Conservation (phyloP, 2,888 invertebrate genomes). For the Sycophila texana region DNA sequence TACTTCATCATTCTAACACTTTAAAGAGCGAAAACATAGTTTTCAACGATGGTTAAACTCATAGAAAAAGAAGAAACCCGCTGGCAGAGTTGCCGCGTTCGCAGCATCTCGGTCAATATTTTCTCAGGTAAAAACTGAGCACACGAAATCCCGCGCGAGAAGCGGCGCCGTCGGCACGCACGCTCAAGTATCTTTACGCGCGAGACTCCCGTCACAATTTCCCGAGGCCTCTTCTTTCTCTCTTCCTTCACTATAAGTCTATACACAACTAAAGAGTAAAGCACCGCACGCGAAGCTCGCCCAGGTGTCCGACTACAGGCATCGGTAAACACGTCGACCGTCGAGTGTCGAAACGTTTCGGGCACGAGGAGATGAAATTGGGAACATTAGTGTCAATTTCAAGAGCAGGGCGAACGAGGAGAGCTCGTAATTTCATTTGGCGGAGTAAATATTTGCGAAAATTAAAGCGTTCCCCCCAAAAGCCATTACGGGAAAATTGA, state of each 20-base stretch:
- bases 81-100: no score
- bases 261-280: no score
- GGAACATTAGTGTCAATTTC: no score
- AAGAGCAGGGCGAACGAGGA: not conserved
- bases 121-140: conserved; percentile 27
- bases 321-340: not conserved
- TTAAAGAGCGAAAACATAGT: no score
- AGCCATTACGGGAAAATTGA: conserved; percentile 6
- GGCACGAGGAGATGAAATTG: no score
- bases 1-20: no score
- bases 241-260: not conserved
- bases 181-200: conserved; percentile 21
- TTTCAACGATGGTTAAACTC: not conserved
- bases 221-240: not conserved
- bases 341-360: no score
- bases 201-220: conserved; percentile 12
- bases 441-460: conserved; percentile 20
- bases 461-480: not conserved
- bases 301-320: conserved; percentile 27
- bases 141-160: conserved; percentile 13
- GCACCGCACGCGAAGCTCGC: not conserved
- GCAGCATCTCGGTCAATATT: conserved; percentile 30
- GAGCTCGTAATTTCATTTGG: conserved; percentile 6
- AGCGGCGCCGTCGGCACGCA: conserved; percentile 11
- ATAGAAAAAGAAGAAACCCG: not conserved